Evolutionary conservation across 92 coral and sea anemone species (phyloP), one percentile per base, ranked within the genome.

Genomic region (Umimayanthus chanpuru): DNA sequence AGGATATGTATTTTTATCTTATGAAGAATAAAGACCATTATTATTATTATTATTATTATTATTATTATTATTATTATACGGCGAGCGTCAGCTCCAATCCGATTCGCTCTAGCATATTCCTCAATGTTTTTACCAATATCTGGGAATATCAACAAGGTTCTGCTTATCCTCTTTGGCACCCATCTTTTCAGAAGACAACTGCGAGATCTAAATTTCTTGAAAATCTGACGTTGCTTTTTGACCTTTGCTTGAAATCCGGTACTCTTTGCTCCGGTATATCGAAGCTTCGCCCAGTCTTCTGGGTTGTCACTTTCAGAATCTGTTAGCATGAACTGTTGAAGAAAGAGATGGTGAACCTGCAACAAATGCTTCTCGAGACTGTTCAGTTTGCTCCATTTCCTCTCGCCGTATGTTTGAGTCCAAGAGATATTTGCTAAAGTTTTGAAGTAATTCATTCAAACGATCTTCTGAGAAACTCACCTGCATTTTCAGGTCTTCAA

Each of bases 81-180:
- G 83, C 91, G 79, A 1, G 91, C 71, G 80, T 89, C 91, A 49
- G 91, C 91, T 36, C 91, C 91, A 80, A 89, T 73, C 72, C 91
- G 64, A 36, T 80, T 72, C 4, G 38, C 83, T 38, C 85, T 74
- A 72, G 83, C 83, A 73, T 73, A 89, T n/a, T 81, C 87, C 58
- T 89, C 91, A 73, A 89, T 89, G 47, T 89, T 88, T 50, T 82
- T 89, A 25, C 91, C 91, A 14, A 89, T 81, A 73, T 73, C 50
- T 15, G 91, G 88, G 49, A 73, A 81, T 76, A 25, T 73, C 39
- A 23, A 21, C 67, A 81, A 73, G 43, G 88, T 89, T 65, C 72
- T 89, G 67, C 88, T 81, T 15, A 89, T 78, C 26, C 67, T 28
- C 49, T 74, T 81, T 3, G 91, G 84, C 47, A 88, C 56, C 53